Conservation (phyloP, 2,113 vertebrate species). For the Sapayoa aenigma region DNA sequence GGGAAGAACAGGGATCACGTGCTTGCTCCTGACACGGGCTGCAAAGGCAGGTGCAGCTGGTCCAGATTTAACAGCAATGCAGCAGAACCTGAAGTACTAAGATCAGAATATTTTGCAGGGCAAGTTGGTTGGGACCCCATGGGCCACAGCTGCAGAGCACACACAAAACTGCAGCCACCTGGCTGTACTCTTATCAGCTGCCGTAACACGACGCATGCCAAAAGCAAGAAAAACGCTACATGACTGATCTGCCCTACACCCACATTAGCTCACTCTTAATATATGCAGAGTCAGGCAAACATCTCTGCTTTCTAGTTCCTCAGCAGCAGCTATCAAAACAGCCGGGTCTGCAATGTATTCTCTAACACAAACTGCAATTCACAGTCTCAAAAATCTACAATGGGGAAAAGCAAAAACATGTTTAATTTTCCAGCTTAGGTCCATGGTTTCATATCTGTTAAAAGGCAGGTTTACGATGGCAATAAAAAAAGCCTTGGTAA, state of each 20-base stretch:
- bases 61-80: constrained; percentile 67
- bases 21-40: neutral
- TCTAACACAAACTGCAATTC: neutral
- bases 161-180: neutral
- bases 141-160: neutral
- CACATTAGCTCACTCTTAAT: constrained; percentile 17
- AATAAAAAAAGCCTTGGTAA: neutral
- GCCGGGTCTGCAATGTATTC: neutral
- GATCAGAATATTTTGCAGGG: constrained; percentile 1
- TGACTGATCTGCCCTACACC: neutral
- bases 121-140: neutral
- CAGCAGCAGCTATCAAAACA: neutral
- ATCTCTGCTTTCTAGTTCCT: neutral
- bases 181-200: neutral
- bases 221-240: neutral
- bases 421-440: neutral
- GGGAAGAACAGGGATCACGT: neutral
- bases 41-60: neutral
- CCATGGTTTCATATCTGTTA: neutral
- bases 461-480: neutral
- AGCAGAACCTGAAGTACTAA: constrained; percentile 39
- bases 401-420: neutral
- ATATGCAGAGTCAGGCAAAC: constrained; percentile 40
- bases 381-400: neutral
- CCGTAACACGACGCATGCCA: neutral